Evolutionary conservation across 2,113 vertebrate species (phyloP), one percentile per base, ranked within the genome.

Genomic region (Ptychochromis oligacanthus): DNA sequence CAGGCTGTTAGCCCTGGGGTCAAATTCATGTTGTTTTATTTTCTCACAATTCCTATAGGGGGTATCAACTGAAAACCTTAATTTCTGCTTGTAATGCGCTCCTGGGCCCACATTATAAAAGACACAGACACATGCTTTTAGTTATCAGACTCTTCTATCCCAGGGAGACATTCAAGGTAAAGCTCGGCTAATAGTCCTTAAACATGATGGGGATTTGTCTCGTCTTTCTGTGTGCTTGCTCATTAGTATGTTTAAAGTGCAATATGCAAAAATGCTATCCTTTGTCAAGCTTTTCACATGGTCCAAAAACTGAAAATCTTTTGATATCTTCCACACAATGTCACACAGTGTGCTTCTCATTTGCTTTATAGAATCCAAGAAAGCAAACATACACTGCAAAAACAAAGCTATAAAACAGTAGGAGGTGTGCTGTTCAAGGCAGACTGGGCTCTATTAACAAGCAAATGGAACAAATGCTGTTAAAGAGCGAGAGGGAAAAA

Each of bases 11-110:
- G 93, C 95, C 94, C 93, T 31, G 87, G 92, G 95, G 95, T 96
- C 95, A 95, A 93, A 95, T 92, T 93, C 92, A 91, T 93, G 91
- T 92, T 90, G 95, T 93, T 95, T 95, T 94, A 95, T 95, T 96
- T 95, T 95, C 93, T 95, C 91, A 88, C 77, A 76, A 46, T 93
- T 95, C 94, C 89, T 93, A 91, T 72, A 83, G 90, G 93, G 87
- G 84, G 92, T 79, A 93, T 92, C 90, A 90, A 86, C 90, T 86
- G 83, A 93, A 94, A 92, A 91, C 88, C 58, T 92, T 91, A 62
- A 90, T 93, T 93, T 86, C 89, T 87, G 79, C 56, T 85, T 24
- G 62, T 89, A 92, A 93, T 92, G 77, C 12, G 34, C 91, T 90
- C 82, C 24, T 76, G 90, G 89, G 87, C 24, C 76, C 49, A 31